Conservation (phyloP, 2,888 invertebrate species). For the Ischnus inquisitorius region DNA sequence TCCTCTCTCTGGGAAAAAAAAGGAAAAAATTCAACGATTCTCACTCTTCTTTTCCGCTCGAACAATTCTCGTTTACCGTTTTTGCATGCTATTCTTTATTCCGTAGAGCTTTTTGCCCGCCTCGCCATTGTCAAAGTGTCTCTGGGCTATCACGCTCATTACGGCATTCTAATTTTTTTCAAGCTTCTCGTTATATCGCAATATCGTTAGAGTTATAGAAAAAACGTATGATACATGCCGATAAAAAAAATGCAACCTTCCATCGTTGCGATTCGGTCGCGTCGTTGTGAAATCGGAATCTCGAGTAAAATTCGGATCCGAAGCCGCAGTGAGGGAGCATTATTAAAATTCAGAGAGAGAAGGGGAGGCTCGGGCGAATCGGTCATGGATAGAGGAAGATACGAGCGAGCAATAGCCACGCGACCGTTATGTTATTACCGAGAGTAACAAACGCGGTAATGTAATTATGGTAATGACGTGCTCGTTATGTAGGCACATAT, state of each 20-base stretch:
- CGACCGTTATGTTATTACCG: constrained; percentile 72
- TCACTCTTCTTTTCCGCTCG: constrained; percentile 61
- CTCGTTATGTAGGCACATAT: constrained; percentile 69
- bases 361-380: constrained; percentile 34
- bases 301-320: constrained; percentile 31
- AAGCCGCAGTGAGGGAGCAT: constrained; percentile 12
- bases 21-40: not conserved
- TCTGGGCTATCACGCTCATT: constrained; percentile 15
- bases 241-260: not conserved
- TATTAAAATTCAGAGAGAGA: constrained; percentile 53
- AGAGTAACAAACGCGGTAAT: constrained; percentile 71
- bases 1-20: not conserved
- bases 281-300: constrained; percentile 19
- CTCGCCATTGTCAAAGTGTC: constrained; percentile 72
- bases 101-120: constrained; percentile 16
- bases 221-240: not conserved
- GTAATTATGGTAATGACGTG: constrained; percentile 74
- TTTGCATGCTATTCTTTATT: constrained; percentile 33
- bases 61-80: constrained; percentile 54
- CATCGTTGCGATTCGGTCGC: not conserved
- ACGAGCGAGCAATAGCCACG: constrained; percentile 71
- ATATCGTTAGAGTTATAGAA: not conserved
- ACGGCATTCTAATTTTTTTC: constrained; percentile 2
- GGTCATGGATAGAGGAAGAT: constrained; percentile 47
- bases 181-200: not conserved